Evolutionary conservation across 2,888 invertebrate genomes (phyloP).

Genomic region (Allolobophora icterica): DNA sequence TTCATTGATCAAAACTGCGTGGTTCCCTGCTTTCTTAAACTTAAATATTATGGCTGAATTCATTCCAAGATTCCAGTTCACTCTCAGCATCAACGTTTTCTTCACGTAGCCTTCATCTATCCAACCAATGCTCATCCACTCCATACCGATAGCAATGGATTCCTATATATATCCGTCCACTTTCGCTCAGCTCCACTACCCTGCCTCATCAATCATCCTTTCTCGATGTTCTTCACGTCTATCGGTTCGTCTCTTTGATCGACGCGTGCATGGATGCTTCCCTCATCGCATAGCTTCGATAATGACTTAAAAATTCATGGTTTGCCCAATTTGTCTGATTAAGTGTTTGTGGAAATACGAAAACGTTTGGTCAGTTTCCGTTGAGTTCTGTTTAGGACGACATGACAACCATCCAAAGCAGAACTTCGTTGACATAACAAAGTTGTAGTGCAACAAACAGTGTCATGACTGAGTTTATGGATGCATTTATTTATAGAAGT

Average conservation of each 20-base stretch:
- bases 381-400: too few relatives aligned
- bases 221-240: not conserved
- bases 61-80: not conserved
- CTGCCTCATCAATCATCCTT: conserved; percentile 4
- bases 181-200: not conserved
- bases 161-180: not conserved
- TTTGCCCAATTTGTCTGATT: not conserved
- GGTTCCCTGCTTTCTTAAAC: too few relatives aligned
- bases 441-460: too few relatives aligned
- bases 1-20: too few relatives aligned
- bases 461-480: too few relatives aligned
- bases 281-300: not conserved
- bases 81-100: not conserved
- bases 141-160: not conserved
- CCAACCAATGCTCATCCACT: not conserved
- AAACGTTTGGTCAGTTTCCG: not conserved
- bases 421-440: too few relatives aligned
- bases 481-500: too few relatives aligned
- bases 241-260: not conserved
- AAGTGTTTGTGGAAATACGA: not conserved
- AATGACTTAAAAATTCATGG: not conserved
- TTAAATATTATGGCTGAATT: too few relatives aligned
- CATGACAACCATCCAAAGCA: too few relatives aligned
- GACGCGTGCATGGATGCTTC: not conserved
- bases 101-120: not conserved